phyloP scores from a whole-genome alignment of 2,113 vertebrate species.

The Puffinus mauretanicus region DNA sequence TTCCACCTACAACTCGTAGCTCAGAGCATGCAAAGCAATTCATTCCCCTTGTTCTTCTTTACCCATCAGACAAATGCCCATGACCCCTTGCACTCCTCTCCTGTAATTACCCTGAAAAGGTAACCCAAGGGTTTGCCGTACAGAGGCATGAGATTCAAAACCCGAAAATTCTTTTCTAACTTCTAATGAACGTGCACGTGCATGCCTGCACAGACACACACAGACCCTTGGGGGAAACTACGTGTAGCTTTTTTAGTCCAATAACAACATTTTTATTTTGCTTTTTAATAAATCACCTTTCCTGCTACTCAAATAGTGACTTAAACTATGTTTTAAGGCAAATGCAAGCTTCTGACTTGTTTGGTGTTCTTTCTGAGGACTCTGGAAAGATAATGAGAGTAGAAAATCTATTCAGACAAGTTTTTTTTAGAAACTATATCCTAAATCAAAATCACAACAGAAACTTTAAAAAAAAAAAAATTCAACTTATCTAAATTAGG shows the following conservation, averaged over 20 bases:
- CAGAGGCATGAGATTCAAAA: neutral
- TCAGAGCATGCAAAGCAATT: neutral
- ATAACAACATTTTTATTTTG: neutral
- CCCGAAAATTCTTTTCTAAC: neutral
- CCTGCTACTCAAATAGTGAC: neutral
- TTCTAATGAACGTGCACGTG: rapidly evolving
- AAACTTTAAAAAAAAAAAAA: neutral
- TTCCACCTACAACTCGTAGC: neutral
- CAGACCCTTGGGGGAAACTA: rapidly evolving
- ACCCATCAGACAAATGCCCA: neutral
- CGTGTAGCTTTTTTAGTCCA: neutral
- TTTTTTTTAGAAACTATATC: neutral
- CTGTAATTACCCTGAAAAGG: neutral
- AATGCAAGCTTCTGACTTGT: neutral
- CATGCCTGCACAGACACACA: neutral
- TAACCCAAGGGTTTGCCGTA: rapidly evolving
- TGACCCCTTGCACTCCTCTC: neutral
- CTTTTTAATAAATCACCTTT: neutral
- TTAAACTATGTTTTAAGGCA: neutral
- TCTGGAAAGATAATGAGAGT: neutral
- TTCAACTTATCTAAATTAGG: neutral
- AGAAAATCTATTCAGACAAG: neutral
- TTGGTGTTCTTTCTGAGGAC: neutral
- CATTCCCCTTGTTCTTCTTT: neutral
- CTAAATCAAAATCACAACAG: neutral